These are phyloP conservation scores for Myotis lucifugus DNA, from an alignment of 2,113 vertebrate genomes.

Conservation along the genomic window DNA sequence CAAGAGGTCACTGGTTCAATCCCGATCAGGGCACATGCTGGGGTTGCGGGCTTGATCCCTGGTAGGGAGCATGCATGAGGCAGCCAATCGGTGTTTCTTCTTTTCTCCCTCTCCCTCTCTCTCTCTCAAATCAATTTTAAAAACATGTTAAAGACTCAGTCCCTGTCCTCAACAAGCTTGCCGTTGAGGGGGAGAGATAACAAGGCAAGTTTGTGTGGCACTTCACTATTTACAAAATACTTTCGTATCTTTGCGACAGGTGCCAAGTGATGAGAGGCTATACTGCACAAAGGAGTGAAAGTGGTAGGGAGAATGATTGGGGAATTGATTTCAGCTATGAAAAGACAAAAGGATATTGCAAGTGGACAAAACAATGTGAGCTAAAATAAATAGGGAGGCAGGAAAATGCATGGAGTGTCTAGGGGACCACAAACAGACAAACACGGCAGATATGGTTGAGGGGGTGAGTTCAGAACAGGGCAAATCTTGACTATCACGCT, in stretches of 20 bases:
- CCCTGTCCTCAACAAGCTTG: neutral
- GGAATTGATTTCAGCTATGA: neutral
- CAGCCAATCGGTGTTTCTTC: too few relatives aligned
- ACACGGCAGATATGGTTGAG: neutral
- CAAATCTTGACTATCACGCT: neutral
- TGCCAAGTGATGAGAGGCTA: neutral
- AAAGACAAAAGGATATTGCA: conserved; percentile 9
- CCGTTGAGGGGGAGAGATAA: neutral
- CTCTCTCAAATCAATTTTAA: too few relatives aligned
- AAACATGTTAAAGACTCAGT: neutral
- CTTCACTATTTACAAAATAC: neutral
- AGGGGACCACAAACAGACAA: neutral
- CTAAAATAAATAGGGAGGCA: neutral
- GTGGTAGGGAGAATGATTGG: neutral
- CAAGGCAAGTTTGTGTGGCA: neutral
- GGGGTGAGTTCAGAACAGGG: neutral
- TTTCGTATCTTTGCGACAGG: neutral
- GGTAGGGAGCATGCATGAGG: too few relatives aligned
- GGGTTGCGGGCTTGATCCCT: too few relatives aligned
- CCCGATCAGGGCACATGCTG: too few relatives aligned
- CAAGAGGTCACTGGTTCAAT: too few relatives aligned
- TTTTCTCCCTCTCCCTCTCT: too few relatives aligned
- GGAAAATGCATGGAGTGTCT: neutral
- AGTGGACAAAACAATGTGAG: neutral
- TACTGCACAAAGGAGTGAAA: neutral